Base-by-base conservation (phyloP, 2,113 vertebrate species). In the Aptenodytes patagonicus region DNA sequence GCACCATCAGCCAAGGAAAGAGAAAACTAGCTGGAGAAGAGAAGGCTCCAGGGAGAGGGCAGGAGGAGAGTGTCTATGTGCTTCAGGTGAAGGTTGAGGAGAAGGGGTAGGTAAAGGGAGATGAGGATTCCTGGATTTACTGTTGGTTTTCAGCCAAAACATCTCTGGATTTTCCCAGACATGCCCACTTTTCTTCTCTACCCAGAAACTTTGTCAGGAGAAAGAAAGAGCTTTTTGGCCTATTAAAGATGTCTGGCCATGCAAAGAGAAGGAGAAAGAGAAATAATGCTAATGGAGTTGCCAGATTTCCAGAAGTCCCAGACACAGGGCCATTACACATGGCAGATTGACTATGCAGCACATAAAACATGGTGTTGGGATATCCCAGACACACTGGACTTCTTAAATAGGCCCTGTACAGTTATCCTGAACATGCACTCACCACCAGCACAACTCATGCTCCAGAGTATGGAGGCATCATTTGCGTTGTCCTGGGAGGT, bases 351-450 rank as follows among this genome's bases (percentile, higher is more conserved):
- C 12, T 14, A 3, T 17, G 28, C 13, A 76, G 18, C 32, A 28
- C 26, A 28, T 60, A 38, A 51, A 95, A 62, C 0, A 2, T 10
- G 17, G 52, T 1, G 2, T 3, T 70, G 55, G 22, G 1, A 2
- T 55, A 40, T 68, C 16, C 32, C 31, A 89, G 46, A 46, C 32
- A 70, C 7, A 13, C 10, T 29, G 40, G 36, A 42, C 55, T 78
- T 80, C 25, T 40, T 55, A 73, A 78, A 71, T 17, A 55, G 24
- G 8, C n/a, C 51, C 22, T 32, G 11, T 17, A 32, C 1, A 1
- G 3, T 65, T 66, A 20, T 15, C 40, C 64, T 75, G 47, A 49
- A 46, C 19, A 20, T 7, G 17, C 14, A 8, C 7, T 83, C 21
- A n/a, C 28, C 32, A 62, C 47, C 24, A 83, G 32, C 44, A 51